Evolutionary conservation across 1,140 invertebrate species (phyloP).

Genomic region (Trypoxylus dichotomus): DNA sequence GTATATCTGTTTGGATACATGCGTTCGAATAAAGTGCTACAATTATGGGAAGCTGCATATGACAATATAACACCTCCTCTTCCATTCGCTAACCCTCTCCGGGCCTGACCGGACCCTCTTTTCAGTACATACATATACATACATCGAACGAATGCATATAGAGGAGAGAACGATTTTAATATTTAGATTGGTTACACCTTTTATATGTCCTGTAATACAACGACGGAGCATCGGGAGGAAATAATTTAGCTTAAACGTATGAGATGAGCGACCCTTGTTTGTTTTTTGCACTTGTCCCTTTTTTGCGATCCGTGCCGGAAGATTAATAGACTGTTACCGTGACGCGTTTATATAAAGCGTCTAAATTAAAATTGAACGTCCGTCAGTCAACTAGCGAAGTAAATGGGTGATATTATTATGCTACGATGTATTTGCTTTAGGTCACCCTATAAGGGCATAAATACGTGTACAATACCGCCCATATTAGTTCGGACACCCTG

Average conservation of each 20-base stretch:
- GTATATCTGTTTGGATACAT: constrained; percentile 28
- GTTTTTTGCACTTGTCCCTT: constrained; percentile 54
- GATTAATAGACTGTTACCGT: constrained; percentile 42
- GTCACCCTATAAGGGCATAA: no score
- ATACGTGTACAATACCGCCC: no score
- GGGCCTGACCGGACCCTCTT: not conserved
- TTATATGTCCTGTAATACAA: constrained; percentile 46
- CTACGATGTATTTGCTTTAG: no score
- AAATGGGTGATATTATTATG: no score
- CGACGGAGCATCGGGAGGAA: constrained; percentile 40
- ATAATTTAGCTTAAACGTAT: constrained; percentile 46
- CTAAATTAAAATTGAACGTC: constrained; percentile 29
- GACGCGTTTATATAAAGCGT: not conserved
- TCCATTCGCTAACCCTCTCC: constrained; percentile 36
- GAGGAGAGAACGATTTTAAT: constrained; percentile 49
- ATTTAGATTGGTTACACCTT: constrained; percentile 56
- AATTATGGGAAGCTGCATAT: constrained; percentile 53
- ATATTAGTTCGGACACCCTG: no score
- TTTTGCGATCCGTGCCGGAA: constrained; percentile 38
- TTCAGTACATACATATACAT: no score
- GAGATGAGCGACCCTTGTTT: constrained; percentile 46
- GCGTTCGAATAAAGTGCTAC: constrained; percentile 46
- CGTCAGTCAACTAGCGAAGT: not conserved
- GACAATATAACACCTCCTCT: constrained; percentile 45
- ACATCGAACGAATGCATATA: no score